Evolutionary conservation across 2,113 vertebrate genomes (phyloP).

Genomic region (Trematocara stigmaticum): DNA sequence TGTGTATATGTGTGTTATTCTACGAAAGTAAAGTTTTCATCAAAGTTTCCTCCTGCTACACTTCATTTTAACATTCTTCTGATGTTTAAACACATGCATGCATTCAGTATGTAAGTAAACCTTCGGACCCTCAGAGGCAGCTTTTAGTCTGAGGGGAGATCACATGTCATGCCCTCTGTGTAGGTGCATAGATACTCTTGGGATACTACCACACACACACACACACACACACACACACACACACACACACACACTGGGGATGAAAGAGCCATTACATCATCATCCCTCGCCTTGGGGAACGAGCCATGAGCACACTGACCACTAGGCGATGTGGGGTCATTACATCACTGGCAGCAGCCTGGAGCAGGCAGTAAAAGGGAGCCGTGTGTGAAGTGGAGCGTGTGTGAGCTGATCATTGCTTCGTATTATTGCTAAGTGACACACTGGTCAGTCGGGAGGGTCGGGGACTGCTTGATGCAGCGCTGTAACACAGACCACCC

Average conservation of each 20-base stretch:
- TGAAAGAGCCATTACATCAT: conserved; percentile 48
- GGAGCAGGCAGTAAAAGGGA: conserved; percentile 16
- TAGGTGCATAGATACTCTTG: background rate
- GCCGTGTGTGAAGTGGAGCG: background rate
- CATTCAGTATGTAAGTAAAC: background rate
- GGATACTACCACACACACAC: background rate
- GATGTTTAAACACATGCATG: background rate
- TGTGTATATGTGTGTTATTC: background rate
- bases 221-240: background rate
- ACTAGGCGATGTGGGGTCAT: conserved; percentile 39
- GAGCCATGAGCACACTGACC: conserved; percentile 25
- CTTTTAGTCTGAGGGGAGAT: background rate
- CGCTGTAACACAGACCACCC: conserved; percentile 27
- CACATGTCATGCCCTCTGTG: background rate
- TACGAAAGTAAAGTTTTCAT: background rate
- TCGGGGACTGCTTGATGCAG: conserved; percentile 31
- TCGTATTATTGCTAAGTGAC: conserved; percentile 20
- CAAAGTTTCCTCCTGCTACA: background rate
- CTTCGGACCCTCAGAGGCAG: background rate
- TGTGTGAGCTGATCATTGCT: background rate
- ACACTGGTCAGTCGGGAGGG: background rate
- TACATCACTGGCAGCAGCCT: conserved; percentile 52
- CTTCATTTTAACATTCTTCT: background rate
- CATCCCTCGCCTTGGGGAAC: background rate
- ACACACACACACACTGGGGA: background rate